Percentiles rank a stretch among this genome's conserved stretches.
Evolutionary conservation across 2,113 vertebrate species (phyloP).

Genomic region (Empidonax alnorum): DNA sequence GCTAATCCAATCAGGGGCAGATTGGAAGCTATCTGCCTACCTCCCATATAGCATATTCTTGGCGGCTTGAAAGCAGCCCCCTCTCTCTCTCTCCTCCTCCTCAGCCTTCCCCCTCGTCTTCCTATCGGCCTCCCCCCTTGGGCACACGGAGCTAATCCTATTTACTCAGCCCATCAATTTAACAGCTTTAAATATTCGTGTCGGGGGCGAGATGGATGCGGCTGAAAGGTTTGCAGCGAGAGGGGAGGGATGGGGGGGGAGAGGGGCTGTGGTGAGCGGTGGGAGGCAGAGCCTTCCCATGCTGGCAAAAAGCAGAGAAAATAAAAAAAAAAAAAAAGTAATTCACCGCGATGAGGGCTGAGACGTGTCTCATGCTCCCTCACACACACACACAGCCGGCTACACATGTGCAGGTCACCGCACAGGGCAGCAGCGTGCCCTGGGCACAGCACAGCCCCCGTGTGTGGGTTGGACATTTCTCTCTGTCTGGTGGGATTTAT

Average conservation of each 20-base stretch:
- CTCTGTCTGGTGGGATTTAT: not conserved
- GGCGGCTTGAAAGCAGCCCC: conserved; percentile 61
- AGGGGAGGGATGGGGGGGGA: not conserved
- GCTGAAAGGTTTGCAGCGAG: conserved; percentile 36
- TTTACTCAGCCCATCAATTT: conserved; percentile 81
- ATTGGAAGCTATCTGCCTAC: conserved; percentile 79
- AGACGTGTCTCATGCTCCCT: not conserved
- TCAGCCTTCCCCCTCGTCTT: conserved; percentile 66
- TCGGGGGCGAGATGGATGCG: conserved; percentile 51
- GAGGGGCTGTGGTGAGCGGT: not conserved
- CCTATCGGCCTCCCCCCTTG: conserved; percentile 67
- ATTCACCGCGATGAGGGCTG: not conserved
- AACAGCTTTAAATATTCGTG: conserved; percentile 87
- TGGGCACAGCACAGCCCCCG: not conserved
- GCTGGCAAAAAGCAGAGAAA: conserved; percentile 27
- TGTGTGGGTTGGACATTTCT: not conserved
- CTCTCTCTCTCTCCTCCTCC: conserved; percentile 64
- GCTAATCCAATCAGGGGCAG: conserved; percentile 83
- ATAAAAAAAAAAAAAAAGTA: not conserved
- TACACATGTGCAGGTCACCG: not conserved
- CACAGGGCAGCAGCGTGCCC: not conserved
- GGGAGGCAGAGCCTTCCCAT: conserved; percentile 40
- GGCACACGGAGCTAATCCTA: conserved; percentile 79
- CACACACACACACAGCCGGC: not conserved
- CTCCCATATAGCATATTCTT: conserved; percentile 80